Conservation (phyloP, 2,797 vertebrate genomes). For the Danio aesculapii region DNA sequence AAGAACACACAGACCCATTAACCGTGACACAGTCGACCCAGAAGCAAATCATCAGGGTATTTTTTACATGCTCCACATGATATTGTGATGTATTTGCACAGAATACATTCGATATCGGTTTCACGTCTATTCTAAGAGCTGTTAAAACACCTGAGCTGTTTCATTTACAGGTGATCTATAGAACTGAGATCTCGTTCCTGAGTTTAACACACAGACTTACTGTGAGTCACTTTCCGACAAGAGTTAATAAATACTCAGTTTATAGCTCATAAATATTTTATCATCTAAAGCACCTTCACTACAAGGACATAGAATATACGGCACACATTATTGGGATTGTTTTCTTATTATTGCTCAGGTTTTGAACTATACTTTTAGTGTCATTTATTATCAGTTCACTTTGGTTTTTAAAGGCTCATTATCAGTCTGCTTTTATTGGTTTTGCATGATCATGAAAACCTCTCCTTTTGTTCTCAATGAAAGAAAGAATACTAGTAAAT, state of each 20-base stretch:
- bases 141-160: neutral
- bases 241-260: neutral
- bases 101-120: neutral
- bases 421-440: neutral
- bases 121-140: neutral
- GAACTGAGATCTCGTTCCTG: neutral
- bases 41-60: too few relatives aligned
- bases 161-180: neutral
- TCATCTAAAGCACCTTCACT: too few relatives aligned
- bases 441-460: conserved; percentile 2
- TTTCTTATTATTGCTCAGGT: neutral
- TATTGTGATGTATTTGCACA: neutral
- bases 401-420: neutral
- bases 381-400: neutral
- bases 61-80: neutral
- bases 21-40: too few relatives aligned
- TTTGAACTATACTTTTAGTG: neutral
- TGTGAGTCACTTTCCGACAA: too few relatives aligned
- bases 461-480: neutral
- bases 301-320: neutral
- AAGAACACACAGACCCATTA: too few relatives aligned
- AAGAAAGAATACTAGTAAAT: too few relatives aligned
- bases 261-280: too few relatives aligned
- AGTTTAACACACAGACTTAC: neutral
- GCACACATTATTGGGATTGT: neutral